These are phyloP conservation scores for Meles meles DNA, from an alignment of 2,113 vertebrate genomes.

Conservation along the genomic window DNA sequence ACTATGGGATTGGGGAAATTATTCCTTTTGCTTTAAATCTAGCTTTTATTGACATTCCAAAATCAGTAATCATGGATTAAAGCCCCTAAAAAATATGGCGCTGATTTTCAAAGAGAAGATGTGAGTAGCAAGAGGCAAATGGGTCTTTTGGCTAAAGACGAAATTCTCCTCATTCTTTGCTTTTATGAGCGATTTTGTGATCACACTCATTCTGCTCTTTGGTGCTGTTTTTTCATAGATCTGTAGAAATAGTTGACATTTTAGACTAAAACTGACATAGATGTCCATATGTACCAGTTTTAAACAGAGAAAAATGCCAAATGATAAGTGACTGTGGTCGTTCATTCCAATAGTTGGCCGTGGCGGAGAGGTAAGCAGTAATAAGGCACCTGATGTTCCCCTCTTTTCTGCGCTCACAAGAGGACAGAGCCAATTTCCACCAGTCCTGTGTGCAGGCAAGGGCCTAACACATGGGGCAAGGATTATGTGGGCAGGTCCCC, in stretches of 20 bases:
- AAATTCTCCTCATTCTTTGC: slow-evolving; percentile 26
- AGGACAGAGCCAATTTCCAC: neutral
- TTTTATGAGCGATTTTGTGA: neutral
- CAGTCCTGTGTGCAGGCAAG: neutral
- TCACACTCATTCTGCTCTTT: neutral
- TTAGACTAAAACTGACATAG: neutral
- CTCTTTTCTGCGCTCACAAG: neutral
- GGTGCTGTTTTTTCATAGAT: neutral
- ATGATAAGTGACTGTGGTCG: neutral
- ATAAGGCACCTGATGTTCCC: neutral
- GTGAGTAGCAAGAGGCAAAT: neutral
- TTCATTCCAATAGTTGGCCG: neutral
- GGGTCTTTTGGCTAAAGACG: neutral
- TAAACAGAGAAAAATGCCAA: neutral
- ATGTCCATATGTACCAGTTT: neutral
- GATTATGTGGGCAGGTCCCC: neutral
- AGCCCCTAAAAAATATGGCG: slow-evolving; percentile 17
- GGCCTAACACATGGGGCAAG: fast-evolving
- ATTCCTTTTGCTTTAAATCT: slow-evolving; percentile 34
- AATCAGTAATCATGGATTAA: slow-evolving; percentile 26
- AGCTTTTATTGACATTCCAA: slow-evolving; percentile 43
- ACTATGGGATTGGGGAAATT: neutral
- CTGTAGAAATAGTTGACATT: neutral
- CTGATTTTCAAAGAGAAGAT: slow-evolving; percentile 59
- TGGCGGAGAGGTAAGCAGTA: neutral